These are phyloP conservation scores for Lucifuga dentata DNA, from an alignment of 2,113 vertebrate species.

Conservation along the genomic window DNA sequence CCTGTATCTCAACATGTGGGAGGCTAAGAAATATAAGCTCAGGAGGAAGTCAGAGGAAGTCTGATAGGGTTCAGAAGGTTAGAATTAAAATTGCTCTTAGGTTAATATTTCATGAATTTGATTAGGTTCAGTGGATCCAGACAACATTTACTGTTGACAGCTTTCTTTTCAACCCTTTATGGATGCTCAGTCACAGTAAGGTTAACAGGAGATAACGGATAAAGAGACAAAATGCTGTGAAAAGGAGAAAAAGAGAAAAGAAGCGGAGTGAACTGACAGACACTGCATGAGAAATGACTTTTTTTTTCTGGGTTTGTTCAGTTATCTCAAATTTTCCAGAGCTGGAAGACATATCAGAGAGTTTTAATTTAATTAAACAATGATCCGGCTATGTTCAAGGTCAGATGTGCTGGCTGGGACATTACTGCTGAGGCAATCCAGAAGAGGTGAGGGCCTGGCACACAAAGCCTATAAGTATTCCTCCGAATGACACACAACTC, in stretches of 20 bases:
- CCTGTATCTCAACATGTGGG: too few species aligned
- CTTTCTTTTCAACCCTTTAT: slow-evolving; percentile 47
- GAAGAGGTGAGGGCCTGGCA: slow-evolving; percentile 15
- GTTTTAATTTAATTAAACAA: slow-evolving; percentile 64
- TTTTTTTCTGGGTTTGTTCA: slow-evolving; percentile 8
- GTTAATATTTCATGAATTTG: slow-evolving; percentile 42
- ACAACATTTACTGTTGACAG: slow-evolving; percentile 34
- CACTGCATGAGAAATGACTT: slow-evolving; percentile 13
- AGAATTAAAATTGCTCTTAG: neutral
- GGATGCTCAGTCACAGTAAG: slow-evolving; percentile 35
- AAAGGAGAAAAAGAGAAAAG: slow-evolving; percentile 21
- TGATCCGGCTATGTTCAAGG: slow-evolving; percentile 45
- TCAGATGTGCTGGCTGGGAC: slow-evolving; percentile 42
- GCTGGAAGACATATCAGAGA: slow-evolving; percentile 37
- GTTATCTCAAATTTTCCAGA: slow-evolving; percentile 58
- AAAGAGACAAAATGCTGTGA: slow-evolving; percentile 22
- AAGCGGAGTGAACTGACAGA: slow-evolving; percentile 23
- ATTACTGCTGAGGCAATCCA: slow-evolving; percentile 14
- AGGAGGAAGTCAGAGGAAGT: too few species aligned
- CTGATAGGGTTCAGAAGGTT: too few species aligned
- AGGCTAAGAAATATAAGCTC: too few species aligned
- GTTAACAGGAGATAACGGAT: slow-evolving; percentile 46
- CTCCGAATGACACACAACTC: slow-evolving; percentile 19
- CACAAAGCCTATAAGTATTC: slow-evolving; percentile 20
- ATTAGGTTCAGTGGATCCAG: slow-evolving; percentile 15